These are phyloP conservation scores for Bradypodion pumilum DNA, from an alignment of 2,797 vertebrate genomes.

Conservation along the genomic window DNA sequence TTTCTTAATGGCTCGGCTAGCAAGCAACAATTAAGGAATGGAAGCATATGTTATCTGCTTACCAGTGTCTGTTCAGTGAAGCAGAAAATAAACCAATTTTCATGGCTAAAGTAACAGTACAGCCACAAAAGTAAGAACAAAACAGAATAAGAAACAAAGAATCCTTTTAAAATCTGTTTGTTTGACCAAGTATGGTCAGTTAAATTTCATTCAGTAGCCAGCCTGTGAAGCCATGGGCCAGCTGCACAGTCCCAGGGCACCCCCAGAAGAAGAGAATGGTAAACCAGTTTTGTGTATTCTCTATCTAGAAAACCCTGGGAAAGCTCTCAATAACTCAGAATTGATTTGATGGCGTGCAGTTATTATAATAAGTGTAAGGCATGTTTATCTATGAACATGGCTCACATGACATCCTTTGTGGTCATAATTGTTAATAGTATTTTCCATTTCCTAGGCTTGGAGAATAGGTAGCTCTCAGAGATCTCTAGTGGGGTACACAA, in stretches of 20 bases:
- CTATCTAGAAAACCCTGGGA: no score
- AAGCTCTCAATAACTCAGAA: no score
- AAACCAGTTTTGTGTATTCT: no score
- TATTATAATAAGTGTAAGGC: not conserved
- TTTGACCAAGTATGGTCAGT: not conserved
- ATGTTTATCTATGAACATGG: not conserved
- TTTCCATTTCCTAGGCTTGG: not conserved
- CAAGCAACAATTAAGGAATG: not conserved
- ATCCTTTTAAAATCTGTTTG: not conserved
- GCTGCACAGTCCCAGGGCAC: no score
- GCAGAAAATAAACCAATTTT: slow-evolving; percentile 30
- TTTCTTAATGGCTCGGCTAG: not conserved
- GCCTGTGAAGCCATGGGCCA: no score
- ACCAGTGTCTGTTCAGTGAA: slow-evolving; percentile 1
- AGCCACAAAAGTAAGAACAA: slow-evolving; percentile 19
- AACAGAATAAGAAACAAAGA: slow-evolving; percentile 7
- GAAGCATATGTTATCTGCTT: not conserved
- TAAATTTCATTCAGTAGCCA: slow-evolving; percentile 11
- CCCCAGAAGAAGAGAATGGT: no score
- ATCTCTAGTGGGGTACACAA: no score
- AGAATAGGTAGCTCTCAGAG: not conserved
- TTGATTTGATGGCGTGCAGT: no score
- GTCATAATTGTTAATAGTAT: not conserved
- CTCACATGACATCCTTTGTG: not conserved
- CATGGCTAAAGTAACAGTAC: slow-evolving; percentile 16